A percentile compares a stretch with the other conserved stretches of the same genome.
Conservation (phyloP, 2,113 vertebrate species). For the Jaculus jaculus region DNA sequence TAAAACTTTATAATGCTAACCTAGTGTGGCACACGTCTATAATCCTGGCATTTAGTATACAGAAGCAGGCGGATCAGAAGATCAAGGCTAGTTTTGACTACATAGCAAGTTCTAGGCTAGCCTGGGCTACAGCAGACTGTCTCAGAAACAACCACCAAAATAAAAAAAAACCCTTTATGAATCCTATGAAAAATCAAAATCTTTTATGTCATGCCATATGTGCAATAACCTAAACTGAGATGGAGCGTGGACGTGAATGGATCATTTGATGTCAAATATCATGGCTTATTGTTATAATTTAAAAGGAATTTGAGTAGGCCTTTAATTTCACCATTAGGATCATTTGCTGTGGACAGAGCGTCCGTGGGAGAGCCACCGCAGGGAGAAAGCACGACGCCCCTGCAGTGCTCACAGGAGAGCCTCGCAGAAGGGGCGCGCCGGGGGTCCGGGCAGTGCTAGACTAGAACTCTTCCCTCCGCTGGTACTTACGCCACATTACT, state of each 20-base stretch:
- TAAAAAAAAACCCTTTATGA: background rate
- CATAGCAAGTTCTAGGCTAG: background rate
- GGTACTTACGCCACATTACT: background rate
- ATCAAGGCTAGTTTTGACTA: background rate
- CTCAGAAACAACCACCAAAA: background rate
- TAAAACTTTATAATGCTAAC: background rate
- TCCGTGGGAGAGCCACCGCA: background rate
- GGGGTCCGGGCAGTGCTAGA: background rate
- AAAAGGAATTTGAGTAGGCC: background rate
- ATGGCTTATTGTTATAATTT: background rate
- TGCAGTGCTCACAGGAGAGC: background rate
- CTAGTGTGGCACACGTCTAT: background rate
- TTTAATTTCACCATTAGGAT: background rate
- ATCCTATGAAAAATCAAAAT: background rate
- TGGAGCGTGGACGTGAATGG: background rate
- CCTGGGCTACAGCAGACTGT: background rate
- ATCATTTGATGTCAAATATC: background rate
- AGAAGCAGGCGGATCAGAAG: background rate
- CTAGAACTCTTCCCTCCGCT: background rate
- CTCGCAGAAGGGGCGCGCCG: background rate
- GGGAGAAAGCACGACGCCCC: too few relatives aligned
- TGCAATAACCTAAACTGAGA: slow-evolving; percentile 18
- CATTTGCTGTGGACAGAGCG: background rate
- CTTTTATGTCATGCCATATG: background rate
- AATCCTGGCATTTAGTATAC: background rate